A percentile compares a stretch with the other conserved stretches of the same genome.
Evolutionary conservation across 2,113 vertebrate species (phyloP).

Genomic region (Mastomys natalensis): DNA sequence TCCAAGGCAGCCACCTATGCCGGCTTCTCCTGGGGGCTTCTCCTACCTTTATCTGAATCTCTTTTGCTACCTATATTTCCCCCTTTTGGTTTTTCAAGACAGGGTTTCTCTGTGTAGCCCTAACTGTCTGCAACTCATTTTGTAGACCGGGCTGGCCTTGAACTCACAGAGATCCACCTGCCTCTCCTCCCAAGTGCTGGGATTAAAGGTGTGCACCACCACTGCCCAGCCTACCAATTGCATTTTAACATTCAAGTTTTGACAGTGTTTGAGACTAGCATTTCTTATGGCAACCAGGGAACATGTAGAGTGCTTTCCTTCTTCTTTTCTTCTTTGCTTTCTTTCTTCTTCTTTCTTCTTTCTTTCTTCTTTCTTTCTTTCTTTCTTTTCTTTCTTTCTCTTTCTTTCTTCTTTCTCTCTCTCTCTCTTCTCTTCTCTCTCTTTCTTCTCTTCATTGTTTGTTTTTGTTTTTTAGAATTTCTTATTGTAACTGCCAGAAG

Average conservation of each 20-base stretch:
- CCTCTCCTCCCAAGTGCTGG: neutral
- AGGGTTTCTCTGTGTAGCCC: too few species aligned
- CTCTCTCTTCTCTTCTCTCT: accelerated
- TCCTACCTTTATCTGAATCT: neutral
- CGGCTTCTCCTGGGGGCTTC: neutral
- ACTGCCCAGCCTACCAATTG: neutral
- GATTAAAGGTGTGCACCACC: neutral
- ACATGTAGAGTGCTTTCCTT: neutral
- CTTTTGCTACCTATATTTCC: neutral
- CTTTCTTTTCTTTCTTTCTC: too few species aligned
- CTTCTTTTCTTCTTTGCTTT: accelerated
- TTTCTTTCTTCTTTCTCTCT: accelerated
- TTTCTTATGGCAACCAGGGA: neutral
- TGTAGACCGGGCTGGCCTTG: neutral
- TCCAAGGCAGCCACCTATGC: neutral
- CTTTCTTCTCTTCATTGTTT: too few species aligned
- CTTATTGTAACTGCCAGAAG: too few species aligned
- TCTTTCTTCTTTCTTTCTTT: accelerated
- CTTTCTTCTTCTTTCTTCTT: accelerated
- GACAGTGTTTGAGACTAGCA: neutral
- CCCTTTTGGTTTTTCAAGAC: neutral
- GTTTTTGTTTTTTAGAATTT: neutral
- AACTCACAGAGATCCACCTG: neutral
- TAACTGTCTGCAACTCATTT: neutral
- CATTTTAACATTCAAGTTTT: too few species aligned